These are phyloP conservation scores for Autographa pulchrina DNA, from an alignment of 2,888 invertebrate species.

Conservation along the genomic window DNA sequence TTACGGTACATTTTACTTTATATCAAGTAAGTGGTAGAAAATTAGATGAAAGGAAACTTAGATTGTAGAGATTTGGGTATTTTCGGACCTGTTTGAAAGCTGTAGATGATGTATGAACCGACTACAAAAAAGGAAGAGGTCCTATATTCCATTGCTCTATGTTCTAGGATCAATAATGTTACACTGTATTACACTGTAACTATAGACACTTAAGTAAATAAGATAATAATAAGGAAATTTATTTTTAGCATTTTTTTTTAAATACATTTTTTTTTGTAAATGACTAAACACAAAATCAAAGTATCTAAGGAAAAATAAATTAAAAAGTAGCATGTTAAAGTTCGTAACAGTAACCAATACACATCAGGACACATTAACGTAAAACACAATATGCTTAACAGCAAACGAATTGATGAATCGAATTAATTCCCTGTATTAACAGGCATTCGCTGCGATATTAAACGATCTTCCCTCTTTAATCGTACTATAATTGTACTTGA, in stretches of 20 bases:
- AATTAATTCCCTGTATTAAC: slow-evolving; percentile 25
- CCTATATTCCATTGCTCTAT: too few species aligned
- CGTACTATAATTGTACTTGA: slow-evolving; percentile 29
- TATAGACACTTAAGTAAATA: too few species aligned
- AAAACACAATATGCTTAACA: slow-evolving; percentile 44
- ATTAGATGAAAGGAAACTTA: background rate
- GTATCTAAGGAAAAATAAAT: too few species aligned
- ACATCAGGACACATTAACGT: slow-evolving; percentile 41
- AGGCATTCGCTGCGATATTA: slow-evolving; percentile 22
- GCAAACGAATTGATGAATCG: slow-evolving; percentile 58
- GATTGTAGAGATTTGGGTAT: background rate
- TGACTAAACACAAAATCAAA: too few species aligned
- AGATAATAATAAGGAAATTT: too few species aligned
- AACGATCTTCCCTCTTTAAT: slow-evolving; percentile 44
- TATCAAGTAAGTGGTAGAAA: background rate
- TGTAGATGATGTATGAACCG: too few species aligned
- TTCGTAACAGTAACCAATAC: background rate
- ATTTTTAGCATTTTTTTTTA: too few species aligned
- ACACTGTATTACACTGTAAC: too few species aligned
- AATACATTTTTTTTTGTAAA: too few species aligned
- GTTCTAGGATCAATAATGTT: too few species aligned
- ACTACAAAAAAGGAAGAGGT: too few species aligned
- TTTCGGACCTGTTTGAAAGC: too few species aligned
- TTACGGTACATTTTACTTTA: slow-evolving; percentile 24
- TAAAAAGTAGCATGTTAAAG: background rate